Evolutionary conservation across 2,888 invertebrate species (phyloP).

Genomic region (Acanthococcus lagerstroemiae): DNA sequence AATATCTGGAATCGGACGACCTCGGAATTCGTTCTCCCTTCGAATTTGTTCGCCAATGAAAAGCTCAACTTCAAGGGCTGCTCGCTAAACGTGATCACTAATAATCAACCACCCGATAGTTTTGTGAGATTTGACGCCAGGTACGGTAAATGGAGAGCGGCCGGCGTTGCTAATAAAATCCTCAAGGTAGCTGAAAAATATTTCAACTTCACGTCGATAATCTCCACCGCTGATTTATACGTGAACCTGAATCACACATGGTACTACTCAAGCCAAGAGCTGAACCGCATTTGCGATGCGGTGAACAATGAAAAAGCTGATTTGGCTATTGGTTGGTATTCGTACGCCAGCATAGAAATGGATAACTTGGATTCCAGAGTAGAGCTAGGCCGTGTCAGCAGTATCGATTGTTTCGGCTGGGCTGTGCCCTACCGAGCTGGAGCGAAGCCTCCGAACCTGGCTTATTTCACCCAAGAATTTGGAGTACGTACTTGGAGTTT

Average conservation of each 20-base stretch:
- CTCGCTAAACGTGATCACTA: conserved; percentile 32
- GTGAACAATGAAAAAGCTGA: conserved; percentile 28
- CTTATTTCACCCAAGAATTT: conserved; percentile 33
- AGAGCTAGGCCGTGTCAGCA: conserved; percentile 29
- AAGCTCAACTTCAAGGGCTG: conserved; percentile 36
- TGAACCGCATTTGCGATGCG: conserved; percentile 24
- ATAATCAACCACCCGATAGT: conserved; percentile 35
- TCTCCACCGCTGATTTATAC: conserved; percentile 5
- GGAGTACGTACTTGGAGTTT: conserved; percentile 30
- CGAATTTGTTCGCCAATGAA: conserved; percentile 34
- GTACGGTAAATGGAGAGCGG: conserved; percentile 10
- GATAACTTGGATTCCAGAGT: conserved; percentile 15
- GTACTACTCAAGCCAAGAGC: conserved; percentile 30
- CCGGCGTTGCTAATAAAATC: conserved; percentile 32
- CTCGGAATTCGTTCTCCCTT: conserved; percentile 27
- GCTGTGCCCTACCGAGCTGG: conserved; percentile 34
- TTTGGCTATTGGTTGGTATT: conserved; percentile 35
- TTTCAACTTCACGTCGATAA: conserved; percentile 35
- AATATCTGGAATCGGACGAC: conserved; percentile 33
- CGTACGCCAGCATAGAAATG: conserved; percentile 27
- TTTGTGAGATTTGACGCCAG: conserved; percentile 26
- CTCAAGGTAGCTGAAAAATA: conserved; percentile 32
- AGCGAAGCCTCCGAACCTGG: conserved; percentile 25
- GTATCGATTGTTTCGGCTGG: conserved; percentile 35
- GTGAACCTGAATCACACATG: conserved; percentile 22